Evolutionary conservation across 1,140 invertebrate genomes (phyloP).

Genomic region (Caenorhabditis latens): DNA sequence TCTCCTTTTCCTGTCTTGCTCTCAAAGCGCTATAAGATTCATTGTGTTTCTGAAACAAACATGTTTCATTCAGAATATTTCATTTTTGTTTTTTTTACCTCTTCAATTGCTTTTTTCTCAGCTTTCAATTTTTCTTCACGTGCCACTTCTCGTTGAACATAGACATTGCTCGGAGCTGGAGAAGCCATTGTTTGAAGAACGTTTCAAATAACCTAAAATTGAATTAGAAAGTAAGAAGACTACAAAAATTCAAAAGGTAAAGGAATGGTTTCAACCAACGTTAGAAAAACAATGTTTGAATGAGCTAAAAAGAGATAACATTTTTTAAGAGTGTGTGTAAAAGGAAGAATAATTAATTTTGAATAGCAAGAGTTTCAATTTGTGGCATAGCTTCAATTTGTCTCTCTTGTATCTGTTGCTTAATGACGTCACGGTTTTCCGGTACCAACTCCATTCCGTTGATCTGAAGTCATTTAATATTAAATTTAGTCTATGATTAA

Average conservation of each 20-base stretch:
- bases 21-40: not conserved
- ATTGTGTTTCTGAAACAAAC: not conserved
- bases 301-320: too few relatives aligned
- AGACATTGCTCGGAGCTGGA: not conserved
- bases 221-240: not conserved
- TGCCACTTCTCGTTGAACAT: not conserved
- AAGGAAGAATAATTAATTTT: not conserved
- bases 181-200: too few relatives aligned
- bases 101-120: not conserved
- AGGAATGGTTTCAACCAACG: not conserved
- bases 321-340: not conserved
- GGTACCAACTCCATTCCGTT: not conserved
- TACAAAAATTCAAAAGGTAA: not conserved
- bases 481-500: not conserved
- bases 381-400: not conserved
- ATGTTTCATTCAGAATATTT: too few relatives aligned
- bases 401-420: not conserved
- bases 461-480: not conserved
- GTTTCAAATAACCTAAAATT: not conserved
- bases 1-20: not conserved
- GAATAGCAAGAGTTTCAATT: not conserved
- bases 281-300: too few relatives aligned
- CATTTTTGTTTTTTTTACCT: not conserved
- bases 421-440: not conserved
- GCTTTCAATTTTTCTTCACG: not conserved